Base-by-base conservation (phyloP, 2,113 vertebrate species). In the Hylia prasina region DNA sequence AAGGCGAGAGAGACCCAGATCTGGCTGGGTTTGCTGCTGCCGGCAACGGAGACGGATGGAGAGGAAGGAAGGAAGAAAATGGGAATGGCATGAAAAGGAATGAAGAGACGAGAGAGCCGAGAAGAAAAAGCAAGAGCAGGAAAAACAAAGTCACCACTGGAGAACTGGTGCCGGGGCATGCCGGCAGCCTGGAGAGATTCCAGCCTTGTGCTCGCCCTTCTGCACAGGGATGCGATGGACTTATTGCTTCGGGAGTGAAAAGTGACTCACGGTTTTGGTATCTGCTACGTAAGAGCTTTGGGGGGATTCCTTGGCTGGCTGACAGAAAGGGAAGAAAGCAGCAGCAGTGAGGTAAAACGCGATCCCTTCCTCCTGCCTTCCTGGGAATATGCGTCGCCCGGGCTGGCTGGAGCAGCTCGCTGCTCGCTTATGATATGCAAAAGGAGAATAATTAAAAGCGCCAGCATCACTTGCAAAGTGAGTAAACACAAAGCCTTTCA, bases 231-330 rank as follows among this genome's bases (percentile, higher is more conserved):
- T 69, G 81, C 31, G 15, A 87, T 91, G 96, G 97, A 96, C 96
- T 94, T 93, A 79, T 6, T 89, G 97, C 97, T 96, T 86, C 24
- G 82, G 94, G 96, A 96, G 94, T 33, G 70, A 87, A 96, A 97
- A 97, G 95, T 97, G 98, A 98, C 97, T 97, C 97, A 96, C 87
- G 70, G 94, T 96, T 97, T 96, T 97, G 98, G 98, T 95, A 97
- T 98, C 98, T 98, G 96, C 98, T 98, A 97, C 98, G 97, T 97
- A 97, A 98, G 97, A 97, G 97, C 97, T 94, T 97, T 98, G 97
- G 97, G 97, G 98, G 98, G 97, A 98, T 98, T 97, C 98, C 98
- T 98, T 98, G 98, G 97, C 98, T 98, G 80, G 96, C 97, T 98
- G 98, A 97, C 97, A 98, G 97, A 97, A 95, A 89, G 97, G 95